These are phyloP conservation scores for Eospalax fontanierii DNA, from an alignment of 2,797 vertebrate genomes.

Conservation along the genomic window DNA sequence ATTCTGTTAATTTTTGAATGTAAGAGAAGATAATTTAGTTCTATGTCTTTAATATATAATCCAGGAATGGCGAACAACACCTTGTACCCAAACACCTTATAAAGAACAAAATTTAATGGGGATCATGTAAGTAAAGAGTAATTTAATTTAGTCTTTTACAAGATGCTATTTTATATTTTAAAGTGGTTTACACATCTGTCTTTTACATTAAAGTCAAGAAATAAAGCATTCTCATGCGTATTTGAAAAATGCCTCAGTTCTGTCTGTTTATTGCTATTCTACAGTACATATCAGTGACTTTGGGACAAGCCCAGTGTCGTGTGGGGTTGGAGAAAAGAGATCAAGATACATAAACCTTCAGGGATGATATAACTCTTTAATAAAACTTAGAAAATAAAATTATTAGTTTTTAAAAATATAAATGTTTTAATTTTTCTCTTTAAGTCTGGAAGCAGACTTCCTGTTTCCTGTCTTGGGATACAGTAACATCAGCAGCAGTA, in stretches of 20 bases:
- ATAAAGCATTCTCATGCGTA: slow-evolving; percentile 62
- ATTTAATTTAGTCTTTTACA: slow-evolving; percentile 50
- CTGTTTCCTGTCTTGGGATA: not conserved
- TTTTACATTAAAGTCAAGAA: slow-evolving; percentile 72
- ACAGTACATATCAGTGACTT: not conserved
- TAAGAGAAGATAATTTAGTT: slow-evolving; percentile 54
- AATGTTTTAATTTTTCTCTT: slow-evolving; percentile 23
- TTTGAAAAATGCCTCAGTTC: slow-evolving; percentile 53
- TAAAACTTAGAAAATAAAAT: slow-evolving; percentile 24
- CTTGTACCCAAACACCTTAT: slow-evolving; percentile 48
- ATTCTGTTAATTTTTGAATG: slow-evolving; percentile 61
- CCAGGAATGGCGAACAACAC: not conserved
- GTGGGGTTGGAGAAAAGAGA: not conserved
- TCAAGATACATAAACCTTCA: not conserved
- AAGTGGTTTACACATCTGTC: slow-evolving; percentile 21
- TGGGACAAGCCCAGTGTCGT: not conserved
- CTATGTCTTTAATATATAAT: slow-evolving; percentile 50
- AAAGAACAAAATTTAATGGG: slow-evolving; percentile 54
- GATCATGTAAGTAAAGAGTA: slow-evolving; percentile 50
- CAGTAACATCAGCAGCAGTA: not conserved
- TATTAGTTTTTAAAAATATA: slow-evolving; percentile 22
- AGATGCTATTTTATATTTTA: slow-evolving; percentile 2
- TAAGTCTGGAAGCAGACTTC: not conserved
- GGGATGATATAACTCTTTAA: slow-evolving; percentile 12
- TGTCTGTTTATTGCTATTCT: slow-evolving; percentile 29